Percentiles rank a stretch among this genome's conserved stretches.
phyloP scores from a whole-genome alignment of 2,888 invertebrate genomes.

The Abrostola tripartita region DNA sequence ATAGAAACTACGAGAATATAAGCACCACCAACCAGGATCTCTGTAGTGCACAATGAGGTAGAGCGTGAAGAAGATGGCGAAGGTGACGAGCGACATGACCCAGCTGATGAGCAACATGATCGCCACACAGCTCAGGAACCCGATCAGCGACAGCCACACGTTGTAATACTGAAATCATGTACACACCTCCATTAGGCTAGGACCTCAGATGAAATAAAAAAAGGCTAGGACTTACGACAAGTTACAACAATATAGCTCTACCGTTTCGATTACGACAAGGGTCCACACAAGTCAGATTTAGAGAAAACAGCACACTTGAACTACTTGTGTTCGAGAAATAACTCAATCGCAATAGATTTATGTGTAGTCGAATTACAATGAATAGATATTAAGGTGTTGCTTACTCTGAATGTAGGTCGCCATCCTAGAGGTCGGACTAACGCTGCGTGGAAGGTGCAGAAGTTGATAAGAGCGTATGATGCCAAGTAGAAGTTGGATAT shows the following conservation, averaged over 20 bases:
- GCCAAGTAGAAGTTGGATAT: constrained; percentile 99
- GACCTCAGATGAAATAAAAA: neutral
- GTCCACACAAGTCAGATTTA: neutral
- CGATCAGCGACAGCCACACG: constrained; percentile 95
- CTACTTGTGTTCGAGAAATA: constrained; percentile 4
- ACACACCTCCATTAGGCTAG: neutral
- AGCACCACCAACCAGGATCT: constrained; percentile 92
- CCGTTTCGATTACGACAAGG: constrained; percentile 4
- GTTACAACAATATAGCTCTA: too few relatives aligned
- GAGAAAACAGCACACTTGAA: neutral
- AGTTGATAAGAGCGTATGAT: constrained; percentile 97
- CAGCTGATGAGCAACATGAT: constrained; percentile 99
- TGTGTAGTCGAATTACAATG: constrained; percentile 32
- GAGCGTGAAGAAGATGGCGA: constrained; percentile 95
- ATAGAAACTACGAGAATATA: too few relatives aligned
- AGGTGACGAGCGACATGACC: constrained; percentile 97
- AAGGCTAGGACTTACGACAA: too few relatives aligned
- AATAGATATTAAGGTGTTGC: constrained; percentile 38
- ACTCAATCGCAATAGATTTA: constrained; percentile 25
- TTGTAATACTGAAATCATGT: constrained; percentile 94
- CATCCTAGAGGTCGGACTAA: constrained; percentile 96
- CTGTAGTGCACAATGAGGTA: constrained; percentile 97
- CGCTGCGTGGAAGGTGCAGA: constrained; percentile 98
- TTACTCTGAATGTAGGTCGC: constrained; percentile 95
- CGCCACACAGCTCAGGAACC: constrained; percentile 94